Evolutionary conservation across 2,888 invertebrate genomes (phyloP), one percentile per base, ranked within the genome.

Genomic region (Linyphia triangularis): DNA sequence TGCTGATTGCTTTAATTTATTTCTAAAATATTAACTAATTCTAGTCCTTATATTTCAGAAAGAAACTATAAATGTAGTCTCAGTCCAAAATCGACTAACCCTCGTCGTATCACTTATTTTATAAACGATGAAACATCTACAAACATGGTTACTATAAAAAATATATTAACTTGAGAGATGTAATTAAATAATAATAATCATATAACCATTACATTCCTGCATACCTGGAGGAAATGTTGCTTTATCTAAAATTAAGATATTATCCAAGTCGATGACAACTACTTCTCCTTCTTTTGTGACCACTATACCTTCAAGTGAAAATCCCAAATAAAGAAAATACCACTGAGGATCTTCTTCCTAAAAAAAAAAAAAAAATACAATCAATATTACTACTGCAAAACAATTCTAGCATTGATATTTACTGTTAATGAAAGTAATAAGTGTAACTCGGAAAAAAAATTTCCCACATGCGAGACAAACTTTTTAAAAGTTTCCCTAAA

Each of bases 311-410:
- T 90, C 90, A 72, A 85, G 90, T 10, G 84, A 89, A 69, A 90
- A 90, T 13, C 88, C 90, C 19, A 90, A 85, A 59, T 89, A 90
- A 78, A 90, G 63, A 37, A 90, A 82, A 70, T 85, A 90, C 90
- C 90, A 90, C 24, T 90, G 89, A 16, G 90, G 90, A 78, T 90
- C 90, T 82, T 90, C 90, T 59, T 90, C 90, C 85, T 90, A 70
- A 24, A 65, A 13, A 24, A 13, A 37, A 77, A 61, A 33, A 16
- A 0, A 13, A 40, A 24, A 70, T 9, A 37, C 0, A 37, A n/a
- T 28, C 1, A 37, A 30, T 2, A 1, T 33, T 5, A 67, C 9
- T 30, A 67, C n/a, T n/a, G n/a, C n/a, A 67, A n/a, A 30, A 67
- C 5, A 16, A 33, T 33, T n/a, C 6, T 10, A 30, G 19, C 13